phyloP scores from a whole-genome alignment of 92 coral and sea anemone species.

The Parazoanthus atlanticus region DNA sequence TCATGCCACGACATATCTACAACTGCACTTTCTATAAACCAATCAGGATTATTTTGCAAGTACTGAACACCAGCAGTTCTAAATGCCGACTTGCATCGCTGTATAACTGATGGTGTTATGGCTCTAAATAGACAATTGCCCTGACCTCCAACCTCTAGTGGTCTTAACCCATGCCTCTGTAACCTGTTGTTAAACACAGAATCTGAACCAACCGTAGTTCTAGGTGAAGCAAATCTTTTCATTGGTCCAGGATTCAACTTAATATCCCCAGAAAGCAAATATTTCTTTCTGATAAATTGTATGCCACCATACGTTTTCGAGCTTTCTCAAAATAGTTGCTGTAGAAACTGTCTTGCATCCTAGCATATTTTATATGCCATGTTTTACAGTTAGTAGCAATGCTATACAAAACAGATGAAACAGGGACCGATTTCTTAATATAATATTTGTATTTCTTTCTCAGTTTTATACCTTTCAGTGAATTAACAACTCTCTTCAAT shows the following conservation, averaged over 20 bases:
- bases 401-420: too few relatives aligned
- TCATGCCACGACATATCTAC: conserved; percentile 11
- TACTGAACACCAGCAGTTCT: conserved; percentile 26
- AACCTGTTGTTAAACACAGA: conserved; percentile 25
- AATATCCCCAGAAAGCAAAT: too few relatives aligned
- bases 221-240: too few relatives aligned
- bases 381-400: too few relatives aligned
- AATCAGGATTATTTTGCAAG: conserved; percentile 25
- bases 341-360: too few relatives aligned
- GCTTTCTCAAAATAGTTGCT: too few relatives aligned
- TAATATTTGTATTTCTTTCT: background rate
- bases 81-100: conserved; percentile 10
- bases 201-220: too few relatives aligned
- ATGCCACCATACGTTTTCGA: too few relatives aligned
- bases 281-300: too few relatives aligned
- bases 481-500: conserved; percentile 13
- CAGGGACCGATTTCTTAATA: too few relatives aligned
- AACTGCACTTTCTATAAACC: conserved; percentile 20
- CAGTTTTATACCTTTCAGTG: background rate
- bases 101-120: conserved; percentile 18
- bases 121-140: conserved; percentile 24
- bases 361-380: too few relatives aligned
- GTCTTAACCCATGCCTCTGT: conserved; percentile 13
- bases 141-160: conserved; percentile 17
- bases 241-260: too few relatives aligned